A percentile compares a stretch with the other conserved stretches of the same genome.
phyloP scores from a whole-genome alignment of 2,888 invertebrate species.

The Platycheirus albimanus region DNA sequence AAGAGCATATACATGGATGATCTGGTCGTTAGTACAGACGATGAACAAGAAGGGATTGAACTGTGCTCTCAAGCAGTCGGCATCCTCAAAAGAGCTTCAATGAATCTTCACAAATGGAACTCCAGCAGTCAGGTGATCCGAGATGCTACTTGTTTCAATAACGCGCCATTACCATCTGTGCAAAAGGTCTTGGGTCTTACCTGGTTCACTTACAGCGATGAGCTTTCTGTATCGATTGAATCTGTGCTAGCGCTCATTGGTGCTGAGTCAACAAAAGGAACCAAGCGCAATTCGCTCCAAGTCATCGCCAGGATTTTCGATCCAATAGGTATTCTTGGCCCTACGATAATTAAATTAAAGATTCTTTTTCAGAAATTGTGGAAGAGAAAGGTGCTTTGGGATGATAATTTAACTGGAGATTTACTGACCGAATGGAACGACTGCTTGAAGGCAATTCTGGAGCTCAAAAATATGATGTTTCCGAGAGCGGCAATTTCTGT shows the following conservation, averaged over 20 bases:
- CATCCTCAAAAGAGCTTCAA: slow-evolving; percentile 7
- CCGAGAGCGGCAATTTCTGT: slow-evolving; percentile 1
- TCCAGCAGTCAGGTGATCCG: slow-evolving; percentile 15
- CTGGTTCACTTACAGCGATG: slow-evolving; percentile 2
- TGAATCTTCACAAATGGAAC: slow-evolving; percentile 30
- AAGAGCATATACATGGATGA: slow-evolving; percentile 39
- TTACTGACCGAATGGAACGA: slow-evolving; percentile 25
- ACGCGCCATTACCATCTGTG: neutral
- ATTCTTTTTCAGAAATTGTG: slow-evolving; percentile 21
- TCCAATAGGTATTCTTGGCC: slow-evolving; percentile 41
- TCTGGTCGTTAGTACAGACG: neutral
- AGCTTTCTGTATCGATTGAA: slow-evolving; percentile 1
- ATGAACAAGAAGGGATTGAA: neutral
- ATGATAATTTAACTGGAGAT: neutral
- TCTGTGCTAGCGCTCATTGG: neutral
- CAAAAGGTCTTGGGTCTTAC: slow-evolving; percentile 24
- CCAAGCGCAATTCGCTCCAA: slow-evolving; percentile 16
- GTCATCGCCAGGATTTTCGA: slow-evolving; percentile 21
- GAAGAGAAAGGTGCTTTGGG: slow-evolving; percentile 20
- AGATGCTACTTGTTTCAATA: neutral
- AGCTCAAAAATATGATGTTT: slow-evolving; percentile 30
- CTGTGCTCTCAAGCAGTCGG: neutral
- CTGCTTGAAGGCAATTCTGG: slow-evolving; percentile 4
- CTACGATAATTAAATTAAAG: slow-evolving; percentile 27
- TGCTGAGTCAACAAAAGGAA: neutral